Percentiles rank a stretch among this genome's conserved stretches.
Conservation (phyloP, 2,113 vertebrate genomes). For the Bothrops jararaca region DNA sequence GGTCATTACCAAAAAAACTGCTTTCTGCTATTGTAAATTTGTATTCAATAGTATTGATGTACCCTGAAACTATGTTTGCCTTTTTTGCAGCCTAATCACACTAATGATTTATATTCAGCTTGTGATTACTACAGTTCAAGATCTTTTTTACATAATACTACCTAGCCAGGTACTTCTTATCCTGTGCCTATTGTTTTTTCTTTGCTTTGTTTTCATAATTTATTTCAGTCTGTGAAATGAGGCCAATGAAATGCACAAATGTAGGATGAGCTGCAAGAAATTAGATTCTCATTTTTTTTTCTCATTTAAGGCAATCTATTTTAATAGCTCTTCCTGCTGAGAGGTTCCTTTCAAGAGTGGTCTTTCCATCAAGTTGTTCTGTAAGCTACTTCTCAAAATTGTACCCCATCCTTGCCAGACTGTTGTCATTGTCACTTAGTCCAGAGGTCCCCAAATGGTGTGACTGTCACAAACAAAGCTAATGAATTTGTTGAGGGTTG, state of each 20-base stretch:
- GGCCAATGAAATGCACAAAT: neutral
- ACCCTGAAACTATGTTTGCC: neutral
- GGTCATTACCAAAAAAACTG: neutral
- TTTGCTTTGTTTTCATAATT: neutral
- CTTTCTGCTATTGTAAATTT: neutral
- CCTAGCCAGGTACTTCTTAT: neutral
- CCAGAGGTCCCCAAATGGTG: neutral
- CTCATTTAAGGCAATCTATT: neutral
- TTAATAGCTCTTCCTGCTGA: neutral
- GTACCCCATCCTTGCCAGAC: neutral
- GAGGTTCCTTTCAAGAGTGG: neutral
- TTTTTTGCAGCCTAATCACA: neutral
- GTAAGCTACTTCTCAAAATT: neutral
- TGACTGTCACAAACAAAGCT: neutral
- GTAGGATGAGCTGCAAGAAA: neutral
- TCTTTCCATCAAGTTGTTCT: neutral
- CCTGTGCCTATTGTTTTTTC: neutral
- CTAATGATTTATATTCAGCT: neutral
- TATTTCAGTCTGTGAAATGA: neutral
- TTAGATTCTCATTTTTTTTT: neutral
- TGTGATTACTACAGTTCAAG: neutral
- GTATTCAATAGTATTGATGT: neutral
- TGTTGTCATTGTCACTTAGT: neutral
- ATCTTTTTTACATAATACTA: neutral
- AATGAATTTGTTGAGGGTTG: neutral